Evolutionary conservation across 2,797 vertebrate genomes (phyloP), one percentile per base, ranked within the genome.

Genomic region (Anguilla obscura): DNA sequence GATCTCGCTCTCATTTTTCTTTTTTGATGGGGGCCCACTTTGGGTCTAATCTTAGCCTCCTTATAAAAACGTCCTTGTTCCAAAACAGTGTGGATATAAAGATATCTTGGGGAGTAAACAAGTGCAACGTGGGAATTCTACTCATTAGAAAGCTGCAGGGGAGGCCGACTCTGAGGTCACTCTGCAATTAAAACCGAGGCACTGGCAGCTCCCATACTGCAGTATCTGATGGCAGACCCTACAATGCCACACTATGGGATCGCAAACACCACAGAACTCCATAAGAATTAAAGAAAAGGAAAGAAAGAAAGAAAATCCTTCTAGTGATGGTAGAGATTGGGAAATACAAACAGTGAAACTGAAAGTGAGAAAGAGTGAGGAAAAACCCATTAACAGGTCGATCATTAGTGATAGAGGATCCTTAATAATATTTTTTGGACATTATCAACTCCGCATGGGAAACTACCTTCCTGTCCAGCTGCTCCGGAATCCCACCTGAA

Each of bases 231-330:
- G 56, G 45, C 27, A 36, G 45, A 71, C 79, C 30, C 74, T 9
- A 40, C 86, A 48, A 45, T 54, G 18, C 74, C 4, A 4, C 52
- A 0, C 24, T 21, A 54, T 5, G 30, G 27, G 52, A 40, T 36
- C 18, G n/a, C 14, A 63, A n/a, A 60, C 71, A 79, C 12, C 27
- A 4, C 58, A n/a, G 66, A 36, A 76, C 63, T 88, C 27, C 40
- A 18, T n/a, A 87, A 24, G 85, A 88, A 84, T 69, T 85, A 58
- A 69, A 76, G 80, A 86, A 69, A 85, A 27, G 86, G 5, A 89
- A 45, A 66, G 50, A 88, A 30, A 85, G 40, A 90, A 74, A 87
- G 85, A 86, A 9, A 21, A 21, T 40, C 79, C 24, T 54, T 83
- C 80, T 8, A 52, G 74, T 76, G 4, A 76, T 2, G n/a, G 40